These are phyloP conservation scores for Choristoneura rosaceana DNA, from an alignment of 2,888 invertebrate species.

Conservation along the genomic window DNA sequence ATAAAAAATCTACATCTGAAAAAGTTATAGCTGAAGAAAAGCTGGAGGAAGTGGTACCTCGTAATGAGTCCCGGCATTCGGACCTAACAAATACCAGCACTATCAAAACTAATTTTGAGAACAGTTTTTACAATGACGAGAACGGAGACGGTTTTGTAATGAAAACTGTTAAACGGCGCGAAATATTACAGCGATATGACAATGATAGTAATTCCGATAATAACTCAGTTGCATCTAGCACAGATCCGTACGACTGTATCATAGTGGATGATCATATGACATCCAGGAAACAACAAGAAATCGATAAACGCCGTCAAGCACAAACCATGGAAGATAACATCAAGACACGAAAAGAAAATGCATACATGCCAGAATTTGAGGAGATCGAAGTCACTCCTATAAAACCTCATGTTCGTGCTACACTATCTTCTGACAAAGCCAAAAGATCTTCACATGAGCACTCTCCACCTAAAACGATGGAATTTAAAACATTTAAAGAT, in stretches of 20 bases:
- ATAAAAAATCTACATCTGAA: slow-evolving; percentile 78
- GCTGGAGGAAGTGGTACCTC: slow-evolving; percentile 70
- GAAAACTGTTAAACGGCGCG: slow-evolving; percentile 90
- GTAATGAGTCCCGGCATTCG: slow-evolving; percentile 80
- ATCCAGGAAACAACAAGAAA: slow-evolving; percentile 81
- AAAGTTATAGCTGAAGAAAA: slow-evolving; percentile 78
- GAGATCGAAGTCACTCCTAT: slow-evolving; percentile 82
- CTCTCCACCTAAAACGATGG: slow-evolving; percentile 77
- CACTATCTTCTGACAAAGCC: slow-evolving; percentile 72
- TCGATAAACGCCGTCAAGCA: slow-evolving; percentile 76
- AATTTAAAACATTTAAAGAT: slow-evolving; percentile 83
- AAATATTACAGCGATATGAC: slow-evolving; percentile 90
- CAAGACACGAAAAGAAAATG: slow-evolving; percentile 76
- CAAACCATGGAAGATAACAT: slow-evolving; percentile 71
- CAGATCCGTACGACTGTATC: slow-evolving; percentile 92
- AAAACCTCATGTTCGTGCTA: slow-evolving; percentile 78
- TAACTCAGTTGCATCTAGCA: slow-evolving; percentile 88
- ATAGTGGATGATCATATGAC: slow-evolving; percentile 92
- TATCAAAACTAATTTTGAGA: slow-evolving; percentile 85
- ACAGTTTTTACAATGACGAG: slow-evolving; percentile 88
- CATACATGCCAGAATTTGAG: slow-evolving; percentile 81
- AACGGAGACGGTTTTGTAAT: slow-evolving; percentile 88
- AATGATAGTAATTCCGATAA: slow-evolving; percentile 88
- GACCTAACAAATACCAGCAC: slow-evolving; percentile 81
- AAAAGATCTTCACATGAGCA: slow-evolving; percentile 75